A percentile compares a stretch with the other conserved stretches of the same genome.
Conservation (phyloP, 2,888 invertebrate genomes). For the Athrips mouffetella region DNA sequence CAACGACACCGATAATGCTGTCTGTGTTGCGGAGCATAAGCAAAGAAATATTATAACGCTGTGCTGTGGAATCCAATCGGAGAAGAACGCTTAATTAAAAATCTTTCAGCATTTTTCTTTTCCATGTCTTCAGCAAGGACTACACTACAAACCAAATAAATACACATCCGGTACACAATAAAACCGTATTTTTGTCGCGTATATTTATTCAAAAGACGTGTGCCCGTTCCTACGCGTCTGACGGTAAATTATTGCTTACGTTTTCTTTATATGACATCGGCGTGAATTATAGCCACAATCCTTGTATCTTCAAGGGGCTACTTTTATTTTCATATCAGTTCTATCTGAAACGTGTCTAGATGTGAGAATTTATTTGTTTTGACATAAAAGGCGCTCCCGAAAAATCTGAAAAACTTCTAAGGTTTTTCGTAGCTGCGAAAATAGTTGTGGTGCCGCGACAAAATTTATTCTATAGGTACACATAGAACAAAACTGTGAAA, state of each 20-base stretch:
- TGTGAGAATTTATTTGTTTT: too few relatives aligned
- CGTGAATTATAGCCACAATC: constrained; percentile 24
- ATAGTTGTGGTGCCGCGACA: too few relatives aligned
- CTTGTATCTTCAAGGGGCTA: constrained; percentile 5
- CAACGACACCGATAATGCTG: too few relatives aligned
- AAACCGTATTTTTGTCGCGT: constrained; percentile 12
- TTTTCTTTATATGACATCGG: constrained; percentile 25
- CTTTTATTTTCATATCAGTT: constrained; percentile 4
- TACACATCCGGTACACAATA: constrained; percentile 6
- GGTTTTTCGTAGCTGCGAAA: too few relatives aligned
- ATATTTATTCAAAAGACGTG: constrained; percentile 22
- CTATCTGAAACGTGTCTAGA: background rate
- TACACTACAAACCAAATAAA: background rate
- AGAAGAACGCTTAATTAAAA: background rate
- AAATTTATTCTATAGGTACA: too few relatives aligned
- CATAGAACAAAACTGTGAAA: too few relatives aligned
- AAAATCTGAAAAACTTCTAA: too few relatives aligned
- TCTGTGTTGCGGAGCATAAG: too few relatives aligned
- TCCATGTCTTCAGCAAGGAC: background rate
- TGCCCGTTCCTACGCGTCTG: constrained; percentile 7
- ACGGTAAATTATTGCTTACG: constrained; percentile 26
- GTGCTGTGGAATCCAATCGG: too few relatives aligned
- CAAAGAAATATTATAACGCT: too few relatives aligned
- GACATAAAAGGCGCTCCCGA: too few relatives aligned
- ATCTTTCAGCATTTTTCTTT: background rate